Percentiles rank a stretch among this genome's conserved stretches.
These are phyloP conservation scores for Dryadula phaetusa DNA, from an alignment of 2,888 invertebrate species.

Conservation along the genomic window DNA sequence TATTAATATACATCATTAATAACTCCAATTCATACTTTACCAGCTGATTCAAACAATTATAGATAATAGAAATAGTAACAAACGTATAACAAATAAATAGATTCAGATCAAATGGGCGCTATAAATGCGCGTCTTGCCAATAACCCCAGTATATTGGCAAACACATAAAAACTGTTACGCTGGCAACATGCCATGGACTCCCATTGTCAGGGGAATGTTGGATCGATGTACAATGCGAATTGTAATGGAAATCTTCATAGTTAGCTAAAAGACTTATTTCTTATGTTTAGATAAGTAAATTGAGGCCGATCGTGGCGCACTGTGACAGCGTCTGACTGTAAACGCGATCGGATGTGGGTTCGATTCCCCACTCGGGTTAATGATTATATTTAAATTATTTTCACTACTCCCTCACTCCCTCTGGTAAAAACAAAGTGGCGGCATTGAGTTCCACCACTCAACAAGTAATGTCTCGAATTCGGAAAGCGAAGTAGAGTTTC, in stretches of 20 bases:
- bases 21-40: background rate
- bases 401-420: no score
- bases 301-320: no score
- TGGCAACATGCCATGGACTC: constrained; percentile 50
- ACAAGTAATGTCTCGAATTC: no score
- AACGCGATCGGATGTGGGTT: no score
- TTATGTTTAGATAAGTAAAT: no score
- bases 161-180: constrained; percentile 14
- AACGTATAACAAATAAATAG: background rate
- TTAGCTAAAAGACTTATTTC: background rate
- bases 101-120: background rate
- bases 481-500: no score
- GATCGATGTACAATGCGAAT: constrained; percentile 32
- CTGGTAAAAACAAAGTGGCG: no score
- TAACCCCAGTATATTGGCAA: constrained; percentile 54
- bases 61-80: background rate
- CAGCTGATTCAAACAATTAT: constrained; percentile 5
- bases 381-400: no score
- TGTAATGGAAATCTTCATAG: background rate
- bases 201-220: constrained; percentile 37
- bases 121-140: constrained; percentile 51
- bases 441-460: no score
- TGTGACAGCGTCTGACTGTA: no score
- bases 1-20: constrained; percentile 17
- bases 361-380: no score